These are phyloP conservation scores for Torymus texanus DNA, from an alignment of 2,888 invertebrate genomes.

Conservation along the genomic window DNA sequence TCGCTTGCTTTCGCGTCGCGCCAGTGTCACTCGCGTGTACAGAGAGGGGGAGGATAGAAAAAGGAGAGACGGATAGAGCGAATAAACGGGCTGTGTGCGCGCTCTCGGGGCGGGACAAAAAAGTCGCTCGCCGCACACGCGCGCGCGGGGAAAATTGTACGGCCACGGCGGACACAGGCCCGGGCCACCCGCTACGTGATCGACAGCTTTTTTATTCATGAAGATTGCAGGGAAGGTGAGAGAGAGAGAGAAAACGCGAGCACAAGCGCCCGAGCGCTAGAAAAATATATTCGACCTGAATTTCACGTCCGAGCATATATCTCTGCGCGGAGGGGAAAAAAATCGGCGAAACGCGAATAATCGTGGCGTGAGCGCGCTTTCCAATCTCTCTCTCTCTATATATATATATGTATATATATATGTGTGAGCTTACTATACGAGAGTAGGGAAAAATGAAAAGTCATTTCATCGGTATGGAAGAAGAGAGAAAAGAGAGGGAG, in stretches of 20 bases:
- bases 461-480: not conserved
- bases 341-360: conserved; percentile 34
- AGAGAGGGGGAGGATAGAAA: conserved; percentile 13
- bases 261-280: no score
- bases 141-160: not conserved
- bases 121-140: no score
- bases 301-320: conserved; percentile 36
- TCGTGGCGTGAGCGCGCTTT: conserved; percentile 17
- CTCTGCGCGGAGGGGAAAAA: conserved; percentile 20
- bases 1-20: not conserved
- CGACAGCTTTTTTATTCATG: conserved; percentile 54
- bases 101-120: no score
- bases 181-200: conserved; percentile 39
- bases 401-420: no score
- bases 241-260: no score
- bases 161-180: not conserved
- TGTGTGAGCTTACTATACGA: not conserved
- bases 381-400: no score
- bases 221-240: conserved; percentile 38
- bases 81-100: no score
- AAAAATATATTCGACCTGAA: conserved; percentile 48
- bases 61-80: conserved; percentile 3
- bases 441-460: conserved; percentile 31
- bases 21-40: not conserved
- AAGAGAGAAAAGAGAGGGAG: no score